Evolutionary conservation across 2,113 vertebrate genomes (phyloP).

Genomic region (Phalacrocorax carbo): DNA sequence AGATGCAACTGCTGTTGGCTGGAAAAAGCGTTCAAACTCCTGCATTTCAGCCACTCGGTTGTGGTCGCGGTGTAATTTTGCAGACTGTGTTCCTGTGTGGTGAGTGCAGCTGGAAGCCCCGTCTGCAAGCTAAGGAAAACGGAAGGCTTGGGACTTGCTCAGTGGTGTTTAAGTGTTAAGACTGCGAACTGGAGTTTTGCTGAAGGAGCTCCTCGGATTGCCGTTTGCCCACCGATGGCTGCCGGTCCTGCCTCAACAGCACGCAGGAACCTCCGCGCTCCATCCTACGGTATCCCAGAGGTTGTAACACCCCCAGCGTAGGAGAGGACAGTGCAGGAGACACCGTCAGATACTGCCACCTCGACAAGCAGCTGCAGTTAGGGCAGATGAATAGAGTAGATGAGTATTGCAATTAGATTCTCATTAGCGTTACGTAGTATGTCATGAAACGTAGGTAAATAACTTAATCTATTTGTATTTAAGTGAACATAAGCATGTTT

Average conservation of each 20-base stretch:
- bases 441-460: background rate
- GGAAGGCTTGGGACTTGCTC: background rate
- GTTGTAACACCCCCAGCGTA: too few relatives aligned
- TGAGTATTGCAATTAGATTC: background rate
- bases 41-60: background rate
- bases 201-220: background rate
- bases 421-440: background rate
- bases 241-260: background rate
- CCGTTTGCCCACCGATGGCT: background rate
- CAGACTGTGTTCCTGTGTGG: background rate
- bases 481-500: background rate
- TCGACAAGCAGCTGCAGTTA: background rate
- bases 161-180: accelerated
- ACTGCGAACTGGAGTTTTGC: background rate
- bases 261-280: accelerated
- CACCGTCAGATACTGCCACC: accelerated
- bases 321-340: background rate
- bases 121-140: background rate
- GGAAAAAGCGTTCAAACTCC: background rate
- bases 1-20: background rate
- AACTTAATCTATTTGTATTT: background rate
- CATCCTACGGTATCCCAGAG: accelerated
- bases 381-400: background rate
- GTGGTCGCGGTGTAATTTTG: background rate
- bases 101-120: background rate